phyloP scores from a whole-genome alignment of 2,113 vertebrate species.

The Madoqua kirkii region DNA sequence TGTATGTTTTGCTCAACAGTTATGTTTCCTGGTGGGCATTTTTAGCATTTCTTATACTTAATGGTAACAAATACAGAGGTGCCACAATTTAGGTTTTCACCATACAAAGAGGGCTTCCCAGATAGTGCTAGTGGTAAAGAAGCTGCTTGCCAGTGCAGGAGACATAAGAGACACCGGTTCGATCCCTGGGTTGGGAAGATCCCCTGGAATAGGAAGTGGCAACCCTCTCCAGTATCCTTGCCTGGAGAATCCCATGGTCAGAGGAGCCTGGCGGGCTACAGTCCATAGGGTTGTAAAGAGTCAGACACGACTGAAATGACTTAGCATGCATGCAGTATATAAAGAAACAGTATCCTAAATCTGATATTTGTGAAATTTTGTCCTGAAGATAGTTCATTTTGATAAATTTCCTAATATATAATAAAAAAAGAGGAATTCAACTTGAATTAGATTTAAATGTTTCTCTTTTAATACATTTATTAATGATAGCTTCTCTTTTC shows the following conservation, averaged over 20 bases:
- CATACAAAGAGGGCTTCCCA: neutral
- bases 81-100: neutral
- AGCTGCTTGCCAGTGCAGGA: neutral
- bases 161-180: neutral
- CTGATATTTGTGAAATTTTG: neutral
- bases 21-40: neutral
- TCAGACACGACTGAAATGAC: neutral
- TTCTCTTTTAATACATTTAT: neutral
- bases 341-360: neutral
- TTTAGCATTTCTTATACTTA: neutral
- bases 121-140: neutral
- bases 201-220: neutral
- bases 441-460: neutral
- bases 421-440: neutral
- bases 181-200: neutral
- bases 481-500: neutral
- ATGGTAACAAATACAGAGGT: neutral
- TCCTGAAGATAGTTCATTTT: neutral
- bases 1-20: neutral
- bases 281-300: neutral
- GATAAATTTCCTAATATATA: neutral
- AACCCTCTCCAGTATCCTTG: neutral
- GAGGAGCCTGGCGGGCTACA: neutral
- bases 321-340: neutral
- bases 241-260: neutral